These are phyloP conservation scores for Ptychodera flava DNA, from an alignment of 35 echinoderm and acorn worm species.

Conservation along the genomic window DNA sequence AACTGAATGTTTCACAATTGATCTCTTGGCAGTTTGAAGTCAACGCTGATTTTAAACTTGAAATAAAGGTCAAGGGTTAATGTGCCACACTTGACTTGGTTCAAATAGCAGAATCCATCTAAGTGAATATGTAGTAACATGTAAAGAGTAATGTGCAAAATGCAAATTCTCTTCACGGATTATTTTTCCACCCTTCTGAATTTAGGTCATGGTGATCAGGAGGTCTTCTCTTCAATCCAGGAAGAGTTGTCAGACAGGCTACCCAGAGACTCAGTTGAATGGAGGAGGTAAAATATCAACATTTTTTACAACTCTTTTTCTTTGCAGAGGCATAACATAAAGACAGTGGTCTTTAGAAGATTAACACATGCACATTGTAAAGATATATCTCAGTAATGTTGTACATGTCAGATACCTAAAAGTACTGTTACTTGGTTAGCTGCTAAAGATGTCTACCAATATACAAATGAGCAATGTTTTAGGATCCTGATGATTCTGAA, in stretches of 20 bases:
- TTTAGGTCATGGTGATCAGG: slow-evolving; percentile 97
- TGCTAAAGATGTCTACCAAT: not conserved
- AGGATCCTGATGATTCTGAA: no score
- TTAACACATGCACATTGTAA: not conserved
- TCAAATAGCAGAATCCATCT: no score
- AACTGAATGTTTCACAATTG: no score
- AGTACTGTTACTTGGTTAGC: not conserved
- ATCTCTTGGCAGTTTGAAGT: no score
- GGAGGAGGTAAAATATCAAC: slow-evolving; percentile 79
- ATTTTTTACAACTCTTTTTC: not conserved
- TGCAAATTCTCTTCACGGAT: no score
- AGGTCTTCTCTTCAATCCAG: slow-evolving; percentile 76
- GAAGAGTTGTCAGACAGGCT: slow-evolving; percentile 69
- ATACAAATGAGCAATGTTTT: not conserved
- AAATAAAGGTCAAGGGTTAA: no score
- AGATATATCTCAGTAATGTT: not conserved
- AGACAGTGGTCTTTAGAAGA: not conserved
- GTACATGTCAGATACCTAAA: not conserved
- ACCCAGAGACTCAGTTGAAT: slow-evolving; percentile 88
- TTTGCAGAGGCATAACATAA: not conserved
- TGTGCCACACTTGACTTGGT: no score
- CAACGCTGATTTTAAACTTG: no score
- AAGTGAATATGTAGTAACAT: no score
- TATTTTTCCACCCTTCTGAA: no score
- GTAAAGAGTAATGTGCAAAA: no score